phyloP scores from a whole-genome alignment of 1,140 invertebrate species.

The Oncopodura yosiiana region DNA sequence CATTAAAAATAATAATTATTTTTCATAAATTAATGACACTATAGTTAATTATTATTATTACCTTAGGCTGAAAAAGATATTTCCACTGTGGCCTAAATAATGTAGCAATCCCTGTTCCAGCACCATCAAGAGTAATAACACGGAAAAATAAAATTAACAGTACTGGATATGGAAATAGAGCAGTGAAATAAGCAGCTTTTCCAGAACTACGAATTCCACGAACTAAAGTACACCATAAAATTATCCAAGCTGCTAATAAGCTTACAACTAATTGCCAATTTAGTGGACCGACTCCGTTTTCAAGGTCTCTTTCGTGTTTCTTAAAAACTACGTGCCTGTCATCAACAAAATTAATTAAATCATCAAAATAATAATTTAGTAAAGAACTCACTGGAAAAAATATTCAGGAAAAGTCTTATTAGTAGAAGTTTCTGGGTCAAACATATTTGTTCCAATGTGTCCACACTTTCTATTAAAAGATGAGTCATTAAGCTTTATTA shows the following conservation, averaged over 20 bases:
- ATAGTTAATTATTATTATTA: too few species aligned
- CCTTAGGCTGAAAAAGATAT: constrained; percentile 42
- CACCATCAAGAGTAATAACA: constrained; percentile 61
- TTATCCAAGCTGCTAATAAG: constrained; percentile 61
- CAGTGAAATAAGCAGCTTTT: constrained; percentile 68
- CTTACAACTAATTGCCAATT: constrained; percentile 65
- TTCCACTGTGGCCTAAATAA: constrained; percentile 68
- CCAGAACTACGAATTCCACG: constrained; percentile 59
- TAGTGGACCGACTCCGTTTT: constrained; percentile 58
- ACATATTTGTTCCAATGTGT: too few species aligned
- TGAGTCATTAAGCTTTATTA: too few species aligned
- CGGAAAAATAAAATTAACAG: constrained; percentile 58
- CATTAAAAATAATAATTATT: too few species aligned
- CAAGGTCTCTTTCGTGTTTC: constrained; percentile 54
- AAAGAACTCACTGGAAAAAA: too few species aligned
- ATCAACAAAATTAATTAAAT: too few species aligned
- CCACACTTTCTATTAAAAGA: too few species aligned
- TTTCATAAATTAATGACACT: too few species aligned
- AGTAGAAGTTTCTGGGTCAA: too few species aligned
- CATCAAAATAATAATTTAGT: too few species aligned
- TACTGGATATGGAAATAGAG: constrained; percentile 66
- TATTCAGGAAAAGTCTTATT: too few species aligned
- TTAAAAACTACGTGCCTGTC: not conserved
- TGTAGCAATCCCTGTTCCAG: constrained; percentile 57
- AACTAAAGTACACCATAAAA: constrained; percentile 62